Percentiles rank a stretch among this genome's conserved stretches.
These are phyloP conservation scores for Leiothrix lutea DNA, from an alignment of 2,113 vertebrate genomes.

Conservation along the genomic window DNA sequence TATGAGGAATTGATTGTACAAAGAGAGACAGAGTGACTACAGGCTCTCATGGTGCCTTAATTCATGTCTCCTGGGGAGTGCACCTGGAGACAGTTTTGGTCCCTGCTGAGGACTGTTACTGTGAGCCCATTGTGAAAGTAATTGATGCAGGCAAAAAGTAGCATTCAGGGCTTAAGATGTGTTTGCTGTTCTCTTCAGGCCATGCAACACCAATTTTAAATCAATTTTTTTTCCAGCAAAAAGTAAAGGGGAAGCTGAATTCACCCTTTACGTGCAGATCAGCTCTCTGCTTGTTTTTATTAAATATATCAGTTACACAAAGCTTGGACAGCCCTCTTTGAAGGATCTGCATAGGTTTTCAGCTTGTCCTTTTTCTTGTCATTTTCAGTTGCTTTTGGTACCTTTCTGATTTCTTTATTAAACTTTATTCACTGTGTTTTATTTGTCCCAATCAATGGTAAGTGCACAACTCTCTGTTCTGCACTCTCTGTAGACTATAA, in stretches of 20 bases:
- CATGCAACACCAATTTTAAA: neutral
- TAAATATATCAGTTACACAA: neutral
- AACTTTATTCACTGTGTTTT: neutral
- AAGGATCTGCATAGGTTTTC: neutral
- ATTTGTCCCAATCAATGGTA: constrained; percentile 7
- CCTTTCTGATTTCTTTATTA: constrained; percentile 16
- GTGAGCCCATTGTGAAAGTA: neutral
- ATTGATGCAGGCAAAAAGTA: neutral
- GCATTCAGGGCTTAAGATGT: neutral
- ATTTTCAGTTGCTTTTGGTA: constrained; percentile 11
- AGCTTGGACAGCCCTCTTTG: neutral
- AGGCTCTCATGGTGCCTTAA: neutral
- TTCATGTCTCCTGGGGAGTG: neutral
- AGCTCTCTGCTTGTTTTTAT: neutral
- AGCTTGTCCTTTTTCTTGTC: neutral
- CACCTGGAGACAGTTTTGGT: neutral
- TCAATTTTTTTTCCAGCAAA: neutral
- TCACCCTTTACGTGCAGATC: neutral
- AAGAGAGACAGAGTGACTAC: neutral
- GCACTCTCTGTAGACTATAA: neutral
- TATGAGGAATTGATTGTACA: neutral
- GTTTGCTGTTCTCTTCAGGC: neutral
- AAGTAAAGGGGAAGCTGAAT: neutral
- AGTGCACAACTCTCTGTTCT: neutral
- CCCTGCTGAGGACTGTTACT: neutral